Conservation (phyloP, 2,888 invertebrate species). For the Blomia tropicalis region DNA sequence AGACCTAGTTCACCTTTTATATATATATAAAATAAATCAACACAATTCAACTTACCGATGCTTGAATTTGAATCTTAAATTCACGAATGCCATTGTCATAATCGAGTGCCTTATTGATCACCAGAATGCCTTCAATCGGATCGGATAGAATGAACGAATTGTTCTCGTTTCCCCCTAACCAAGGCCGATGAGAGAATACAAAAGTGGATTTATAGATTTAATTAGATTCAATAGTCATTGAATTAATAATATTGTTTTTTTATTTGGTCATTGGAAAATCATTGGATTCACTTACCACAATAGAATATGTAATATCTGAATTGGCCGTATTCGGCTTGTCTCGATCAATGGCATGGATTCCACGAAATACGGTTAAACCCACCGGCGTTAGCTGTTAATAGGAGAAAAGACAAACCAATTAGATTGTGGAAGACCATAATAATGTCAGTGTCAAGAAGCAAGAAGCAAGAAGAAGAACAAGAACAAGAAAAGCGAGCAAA, state of each 20-base stretch:
- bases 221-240: too few species aligned
- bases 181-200: too few species aligned
- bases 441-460: too few species aligned
- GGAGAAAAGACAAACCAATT: not conserved
- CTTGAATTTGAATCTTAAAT: conserved; percentile 55
- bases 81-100: conserved; percentile 62
- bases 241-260: too few species aligned
- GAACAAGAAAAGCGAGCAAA: too few species aligned
- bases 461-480: too few species aligned
- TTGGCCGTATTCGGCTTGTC: conserved; percentile 41
- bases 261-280: too few species aligned
- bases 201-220: not conserved
- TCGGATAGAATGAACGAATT: conserved; percentile 32
- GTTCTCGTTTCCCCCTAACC: conserved; percentile 32
- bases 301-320: conserved; percentile 32
- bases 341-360: conserved; percentile 61
- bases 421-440: not conserved
- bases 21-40: too few species aligned
- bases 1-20: too few species aligned
- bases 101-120: conserved; percentile 55
- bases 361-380: conserved; percentile 65
- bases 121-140: conserved; percentile 38
- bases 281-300: conserved; percentile 29
- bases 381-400: conserved; percentile 33
- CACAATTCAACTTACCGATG: conserved; percentile 47